Evolutionary conservation across 2,888 invertebrate species (phyloP).

Genomic region (Drosophila merina): DNA sequence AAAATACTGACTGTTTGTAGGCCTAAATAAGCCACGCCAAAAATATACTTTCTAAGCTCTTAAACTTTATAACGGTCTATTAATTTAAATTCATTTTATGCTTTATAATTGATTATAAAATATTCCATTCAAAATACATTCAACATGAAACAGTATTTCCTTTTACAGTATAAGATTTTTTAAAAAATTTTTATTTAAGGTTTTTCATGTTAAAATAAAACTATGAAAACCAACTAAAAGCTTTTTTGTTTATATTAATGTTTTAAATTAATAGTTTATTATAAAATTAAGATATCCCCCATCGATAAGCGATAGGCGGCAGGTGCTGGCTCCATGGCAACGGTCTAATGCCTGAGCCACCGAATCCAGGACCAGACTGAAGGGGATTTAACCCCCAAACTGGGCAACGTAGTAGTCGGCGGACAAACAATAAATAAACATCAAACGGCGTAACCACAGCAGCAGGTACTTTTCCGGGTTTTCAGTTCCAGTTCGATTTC

Average conservation of each 20-base stretch:
- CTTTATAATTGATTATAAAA: background rate
- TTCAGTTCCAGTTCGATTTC: slow-evolving; percentile 61
- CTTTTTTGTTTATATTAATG: no score
- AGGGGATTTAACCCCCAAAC: slow-evolving; percentile 24
- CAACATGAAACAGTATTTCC: no score
- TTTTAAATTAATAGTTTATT: background rate
- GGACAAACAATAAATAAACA: slow-evolving; percentile 68
- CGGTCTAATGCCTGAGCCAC: slow-evolving; percentile 16
- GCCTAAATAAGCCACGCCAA: background rate
- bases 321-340: slow-evolving; percentile 49
- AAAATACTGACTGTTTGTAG: background rate
- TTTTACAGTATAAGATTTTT: no score
- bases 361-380: slow-evolving; percentile 1
- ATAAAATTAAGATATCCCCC: background rate
- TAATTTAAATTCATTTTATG: background rate
- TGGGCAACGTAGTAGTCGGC: slow-evolving; percentile 30
- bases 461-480: slow-evolving; percentile 57
- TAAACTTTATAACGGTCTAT: background rate
- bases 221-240: no score
- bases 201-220: no score
- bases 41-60: background rate
- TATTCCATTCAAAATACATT: background rate
- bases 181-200: no score
- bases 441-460: slow-evolving; percentile 66
- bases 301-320: slow-evolving; percentile 26